Evolutionary conservation across 2,113 vertebrate species (phyloP).

Genomic region (Aphyosemion australe): DNA sequence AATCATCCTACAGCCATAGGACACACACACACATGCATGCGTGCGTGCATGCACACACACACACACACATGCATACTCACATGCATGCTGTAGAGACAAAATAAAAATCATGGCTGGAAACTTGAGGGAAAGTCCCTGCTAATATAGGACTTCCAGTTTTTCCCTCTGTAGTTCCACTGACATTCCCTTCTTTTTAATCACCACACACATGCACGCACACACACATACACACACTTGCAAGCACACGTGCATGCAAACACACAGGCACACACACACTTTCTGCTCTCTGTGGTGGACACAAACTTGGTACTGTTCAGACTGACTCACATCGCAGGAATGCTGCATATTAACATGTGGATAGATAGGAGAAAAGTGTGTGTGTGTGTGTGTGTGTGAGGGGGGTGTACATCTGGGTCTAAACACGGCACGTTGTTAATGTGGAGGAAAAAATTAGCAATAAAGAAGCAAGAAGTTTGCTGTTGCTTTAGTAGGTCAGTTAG

Average conservation of each 20-base stretch:
- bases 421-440: slow-evolving; percentile 16
- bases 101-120: slow-evolving; percentile 43
- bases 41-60: slow-evolving; percentile 1
- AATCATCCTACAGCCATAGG: neutral
- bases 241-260: too few species aligned
- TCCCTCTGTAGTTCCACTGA: slow-evolving; percentile 55
- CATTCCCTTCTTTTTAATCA: slow-evolving; percentile 2
- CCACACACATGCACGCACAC: slow-evolving; percentile 12
- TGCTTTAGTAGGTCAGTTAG: slow-evolving; percentile 42
- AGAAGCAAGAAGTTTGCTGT: slow-evolving; percentile 6
- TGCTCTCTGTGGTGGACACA: slow-evolving; percentile 61
- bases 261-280: neutral
- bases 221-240: too few species aligned
- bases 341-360: slow-evolving; percentile 70
- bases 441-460: slow-evolving; percentile 8
- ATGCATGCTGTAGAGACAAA: slow-evolving; percentile 13
- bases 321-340: slow-evolving; percentile 74
- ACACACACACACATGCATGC: neutral
- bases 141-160: slow-evolving; percentile 58
- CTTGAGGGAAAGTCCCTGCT: slow-evolving; percentile 71
- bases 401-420: slow-evolving; percentile 33
- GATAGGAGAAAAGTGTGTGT: slow-evolving; percentile 44
- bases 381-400: slow-evolving; percentile 4
- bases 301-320: slow-evolving; percentile 65
- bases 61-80: slow-evolving; percentile 9